Base-by-base conservation (phyloP, 2,888 invertebrate genomes). In the Ischnus inquisitorius region DNA sequence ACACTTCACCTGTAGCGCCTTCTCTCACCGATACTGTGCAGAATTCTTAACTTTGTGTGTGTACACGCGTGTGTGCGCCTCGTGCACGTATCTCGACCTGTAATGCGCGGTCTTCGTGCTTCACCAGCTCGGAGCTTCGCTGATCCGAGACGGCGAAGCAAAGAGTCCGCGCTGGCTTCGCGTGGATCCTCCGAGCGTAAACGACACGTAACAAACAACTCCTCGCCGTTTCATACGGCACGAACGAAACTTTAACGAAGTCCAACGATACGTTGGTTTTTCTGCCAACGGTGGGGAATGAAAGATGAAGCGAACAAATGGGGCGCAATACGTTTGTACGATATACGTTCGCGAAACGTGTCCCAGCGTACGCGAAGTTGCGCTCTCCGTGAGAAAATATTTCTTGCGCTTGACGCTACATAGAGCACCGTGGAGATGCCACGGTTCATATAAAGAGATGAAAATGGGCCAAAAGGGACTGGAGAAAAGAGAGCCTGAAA, bases 261-360 rank as follows among this genome's bases (percentile, higher is more conserved):
- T 28, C 14, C 46, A 46, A n/a, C 46, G 12, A 12, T 46, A 14
- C n/a, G 12, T 46, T 14, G 3, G 12, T 46, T 46, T 46, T 46
- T 46, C n/a, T 46, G 12, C 46, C 46, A 14, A 46, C 46, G 46
- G 12, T n/a, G 12, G 46, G 46, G 34, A 34, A 34, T 34, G 34
- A 34, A 34, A 34, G 8, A 34, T 34, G 34, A 34, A 34, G 34
- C 34, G 34, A 34, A 34, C 4, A 34, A 34, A 34, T 34, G 1
- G 34, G 34, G 6, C 54, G 54, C 19, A 22, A 54, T 54, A 1
- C 8, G 54, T 22, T 12, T 12, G 19, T 54, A 12, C 12, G 10
- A 19, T 22, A 22, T 22, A 54, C 22, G 22, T 54, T 19, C 46
- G 62, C 62, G 34, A 19, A 74, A 74, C 74, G 74, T 74, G 74